Evolutionary conservation across 2,113 vertebrate genomes (phyloP).

Genomic region (Percopsis transmontana): DNA sequence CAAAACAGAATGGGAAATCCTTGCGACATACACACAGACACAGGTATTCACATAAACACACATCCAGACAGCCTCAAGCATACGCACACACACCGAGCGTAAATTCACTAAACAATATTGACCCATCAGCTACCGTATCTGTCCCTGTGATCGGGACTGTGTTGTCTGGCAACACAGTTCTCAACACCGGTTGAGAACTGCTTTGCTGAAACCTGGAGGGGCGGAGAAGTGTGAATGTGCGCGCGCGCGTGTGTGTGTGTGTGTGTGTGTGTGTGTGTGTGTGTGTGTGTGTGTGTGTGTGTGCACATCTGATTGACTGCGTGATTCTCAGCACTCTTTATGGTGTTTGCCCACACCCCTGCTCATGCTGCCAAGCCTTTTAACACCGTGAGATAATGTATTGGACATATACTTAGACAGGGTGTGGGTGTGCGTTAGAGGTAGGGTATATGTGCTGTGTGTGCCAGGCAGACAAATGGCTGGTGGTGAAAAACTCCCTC

Average conservation of each 20-base stretch:
- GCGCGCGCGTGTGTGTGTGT: not conserved
- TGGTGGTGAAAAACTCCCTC: slow-evolving; percentile 18
- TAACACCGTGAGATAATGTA: slow-evolving; percentile 51
- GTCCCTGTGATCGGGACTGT: not conserved
- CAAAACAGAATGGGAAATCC: slow-evolving; percentile 19
- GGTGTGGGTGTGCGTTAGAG: slow-evolving; percentile 49
- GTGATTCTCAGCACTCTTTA: slow-evolving; percentile 4
- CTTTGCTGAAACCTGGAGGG: slow-evolving; percentile 2
- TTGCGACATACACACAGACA: not conserved
- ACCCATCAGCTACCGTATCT: not conserved
- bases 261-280: not conserved
- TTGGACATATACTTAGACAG: slow-evolving; percentile 49
- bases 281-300: slow-evolving; percentile 23
- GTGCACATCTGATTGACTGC: not conserved
- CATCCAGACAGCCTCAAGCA: not conserved
- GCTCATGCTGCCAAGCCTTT: slow-evolving; percentile 7
- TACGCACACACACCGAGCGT: not conserved
- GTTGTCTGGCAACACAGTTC: no score
- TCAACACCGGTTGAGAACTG: no score
- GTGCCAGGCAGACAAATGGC: slow-evolving; percentile 32
- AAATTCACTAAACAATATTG: not conserved
- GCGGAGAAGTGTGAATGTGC: slow-evolving; percentile 1
- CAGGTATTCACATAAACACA: not conserved
- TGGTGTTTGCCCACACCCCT: slow-evolving; percentile 14
- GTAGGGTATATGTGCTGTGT: slow-evolving; percentile 22